Evolutionary conservation across 2,888 invertebrate genomes (phyloP).

Genomic region (Metacarcinus magister): DNA sequence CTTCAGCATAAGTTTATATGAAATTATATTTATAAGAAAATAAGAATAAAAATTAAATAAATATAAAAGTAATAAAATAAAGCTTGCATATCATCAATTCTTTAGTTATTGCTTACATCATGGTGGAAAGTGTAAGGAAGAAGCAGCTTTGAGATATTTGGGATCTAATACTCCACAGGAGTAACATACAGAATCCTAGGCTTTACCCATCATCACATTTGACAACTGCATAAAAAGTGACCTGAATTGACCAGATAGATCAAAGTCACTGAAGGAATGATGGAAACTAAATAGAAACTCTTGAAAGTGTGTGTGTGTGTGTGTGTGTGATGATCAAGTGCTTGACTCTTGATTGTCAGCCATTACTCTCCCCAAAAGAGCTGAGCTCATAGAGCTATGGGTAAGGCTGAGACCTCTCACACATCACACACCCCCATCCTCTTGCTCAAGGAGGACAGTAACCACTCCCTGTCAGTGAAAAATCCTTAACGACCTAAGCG

Average conservation of each 20-base stretch:
- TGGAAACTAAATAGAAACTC: not conserved
- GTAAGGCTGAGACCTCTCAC: too few relatives aligned
- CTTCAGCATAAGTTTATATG: not conserved
- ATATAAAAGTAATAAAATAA: not conserved
- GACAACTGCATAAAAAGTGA: not conserved
- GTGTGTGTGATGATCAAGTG: too few relatives aligned
- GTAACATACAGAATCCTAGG: conserved; percentile 47
- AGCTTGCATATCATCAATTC: conserved; percentile 63
- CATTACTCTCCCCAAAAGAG: too few relatives aligned
- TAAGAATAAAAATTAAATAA: not conserved
- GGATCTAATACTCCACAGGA: conserved; percentile 63
- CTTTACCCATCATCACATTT: conserved; percentile 15
- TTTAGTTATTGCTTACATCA: conserved; percentile 64
- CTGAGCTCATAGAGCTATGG: too few relatives aligned
- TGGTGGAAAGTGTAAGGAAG: conserved; percentile 47
- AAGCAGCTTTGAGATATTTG: not conserved
- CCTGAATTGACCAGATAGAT: not conserved
- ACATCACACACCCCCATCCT: too few relatives aligned
- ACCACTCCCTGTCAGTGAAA: too few relatives aligned
- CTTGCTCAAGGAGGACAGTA: too few relatives aligned
- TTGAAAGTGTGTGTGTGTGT: not conserved
- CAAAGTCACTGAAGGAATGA: conserved; percentile 42
- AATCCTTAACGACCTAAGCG: too few relatives aligned
- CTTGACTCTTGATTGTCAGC: too few relatives aligned
- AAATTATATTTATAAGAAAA: not conserved